These are phyloP conservation scores for Sylvilagus bachmani DNA, from an alignment of 2,113 vertebrate genomes.

Conservation along the genomic window DNA sequence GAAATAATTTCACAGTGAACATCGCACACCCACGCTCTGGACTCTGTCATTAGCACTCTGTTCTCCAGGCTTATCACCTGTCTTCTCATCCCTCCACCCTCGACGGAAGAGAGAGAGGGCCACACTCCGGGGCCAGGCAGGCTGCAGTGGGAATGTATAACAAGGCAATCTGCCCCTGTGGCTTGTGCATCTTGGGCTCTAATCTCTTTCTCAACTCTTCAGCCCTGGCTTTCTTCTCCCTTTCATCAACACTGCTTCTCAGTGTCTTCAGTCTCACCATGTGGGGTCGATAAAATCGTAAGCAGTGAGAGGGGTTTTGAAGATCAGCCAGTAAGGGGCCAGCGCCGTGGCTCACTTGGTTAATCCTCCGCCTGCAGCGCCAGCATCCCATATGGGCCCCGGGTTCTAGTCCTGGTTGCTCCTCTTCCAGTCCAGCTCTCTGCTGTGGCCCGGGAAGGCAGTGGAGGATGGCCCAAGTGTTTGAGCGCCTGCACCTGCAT, in stretches of 20 bases:
- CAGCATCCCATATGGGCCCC: no score
- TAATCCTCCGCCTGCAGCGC: no score
- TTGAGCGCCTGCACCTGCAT: no score
- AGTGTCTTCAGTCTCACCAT: not conserved
- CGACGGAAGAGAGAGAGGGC: not conserved
- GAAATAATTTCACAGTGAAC: not conserved
- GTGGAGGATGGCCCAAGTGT: no score
- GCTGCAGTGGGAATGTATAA: not conserved
- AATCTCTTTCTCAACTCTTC: not conserved
- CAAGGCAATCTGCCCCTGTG: not conserved
- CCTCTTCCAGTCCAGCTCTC: no score
- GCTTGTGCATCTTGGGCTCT: not conserved
- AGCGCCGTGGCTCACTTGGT: no score
- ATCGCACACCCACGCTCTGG: not conserved
- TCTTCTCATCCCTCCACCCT: not conserved
- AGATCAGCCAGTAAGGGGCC: no score
- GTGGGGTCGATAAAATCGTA: not conserved
- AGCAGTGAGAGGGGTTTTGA: not conserved
- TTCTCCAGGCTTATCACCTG: not conserved
- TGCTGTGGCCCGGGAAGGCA: no score
- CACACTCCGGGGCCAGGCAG: not conserved
- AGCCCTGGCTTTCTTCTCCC: not conserved
- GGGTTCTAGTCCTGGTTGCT: no score
- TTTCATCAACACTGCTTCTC: not conserved
- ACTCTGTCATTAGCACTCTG: not conserved